phyloP scores from a whole-genome alignment of 2,113 vertebrate genomes.

The Amphilophus citrinellus region DNA sequence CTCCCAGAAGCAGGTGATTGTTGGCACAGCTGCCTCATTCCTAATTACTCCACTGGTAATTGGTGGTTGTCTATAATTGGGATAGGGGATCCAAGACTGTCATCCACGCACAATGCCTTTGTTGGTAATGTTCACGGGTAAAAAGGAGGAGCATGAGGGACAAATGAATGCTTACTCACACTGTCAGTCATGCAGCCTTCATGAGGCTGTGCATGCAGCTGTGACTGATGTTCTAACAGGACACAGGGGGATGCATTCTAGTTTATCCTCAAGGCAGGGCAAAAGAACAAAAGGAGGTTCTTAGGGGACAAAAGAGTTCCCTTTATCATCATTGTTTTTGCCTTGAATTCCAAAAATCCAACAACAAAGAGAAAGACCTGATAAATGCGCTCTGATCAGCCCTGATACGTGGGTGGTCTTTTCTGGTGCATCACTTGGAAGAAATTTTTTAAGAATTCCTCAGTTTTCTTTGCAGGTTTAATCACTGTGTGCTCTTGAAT shows the following conservation, averaged over 20 bases:
- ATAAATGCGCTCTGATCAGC: conserved; percentile 15
- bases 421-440: background rate
- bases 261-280: conserved; percentile 53
- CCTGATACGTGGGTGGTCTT: background rate
- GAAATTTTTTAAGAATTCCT: background rate
- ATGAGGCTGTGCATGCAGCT: conserved; percentile 58
- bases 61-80: conserved; percentile 47
- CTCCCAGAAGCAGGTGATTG: conserved; percentile 19
- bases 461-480: background rate
- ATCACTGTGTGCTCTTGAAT: conserved; percentile 22
- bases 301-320: conserved; percentile 5
- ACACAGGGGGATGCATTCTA: conserved; percentile 58
- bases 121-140: conserved; percentile 28
- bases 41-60: conserved; percentile 66
- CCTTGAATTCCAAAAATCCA: background rate
- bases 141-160: background rate
- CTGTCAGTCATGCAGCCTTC: conserved; percentile 31
- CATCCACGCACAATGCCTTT: conserved; percentile 38
- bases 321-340: background rate
- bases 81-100: conserved; percentile 38
- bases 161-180: conserved; percentile 1
- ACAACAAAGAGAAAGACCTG: background rate
- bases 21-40: conserved; percentile 53
- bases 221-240: conserved; percentile 69
- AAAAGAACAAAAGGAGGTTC: conserved; percentile 48